Evolutionary conservation across 2,797 vertebrate genomes (phyloP).

Genomic region (Sebastes cheni): DNA sequence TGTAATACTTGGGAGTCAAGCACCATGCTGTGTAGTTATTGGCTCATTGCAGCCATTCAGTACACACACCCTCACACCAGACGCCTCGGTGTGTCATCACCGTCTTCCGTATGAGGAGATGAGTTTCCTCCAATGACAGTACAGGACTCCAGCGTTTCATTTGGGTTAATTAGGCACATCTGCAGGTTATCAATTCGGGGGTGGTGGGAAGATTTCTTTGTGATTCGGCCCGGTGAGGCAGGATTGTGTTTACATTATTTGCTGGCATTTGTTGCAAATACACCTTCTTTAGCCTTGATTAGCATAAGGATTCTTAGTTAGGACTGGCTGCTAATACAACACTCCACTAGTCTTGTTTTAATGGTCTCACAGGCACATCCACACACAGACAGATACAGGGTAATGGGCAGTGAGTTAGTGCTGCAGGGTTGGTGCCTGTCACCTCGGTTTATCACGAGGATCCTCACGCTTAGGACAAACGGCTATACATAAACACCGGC

Average conservation of each 20-base stretch:
- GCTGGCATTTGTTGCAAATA: slow-evolving; percentile 18
- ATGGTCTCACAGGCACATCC: slow-evolving; percentile 21
- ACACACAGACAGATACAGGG: slow-evolving; percentile 26
- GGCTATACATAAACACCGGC: slow-evolving; percentile 61
- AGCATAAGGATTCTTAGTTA: slow-evolving; percentile 48
- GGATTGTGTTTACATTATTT: not conserved
- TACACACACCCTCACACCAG: not conserved
- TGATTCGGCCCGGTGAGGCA: not conserved
- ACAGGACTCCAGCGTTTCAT: not conserved
- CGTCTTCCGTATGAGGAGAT: slow-evolving; percentile 35
- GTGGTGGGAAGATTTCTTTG: not conserved
- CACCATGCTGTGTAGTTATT: not conserved
- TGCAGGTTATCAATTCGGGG: not conserved
- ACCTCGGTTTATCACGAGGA: slow-evolving; percentile 68
- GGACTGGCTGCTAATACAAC: slow-evolving; percentile 42
- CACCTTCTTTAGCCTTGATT: slow-evolving; percentile 47
- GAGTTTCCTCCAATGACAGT: slow-evolving; percentile 37
- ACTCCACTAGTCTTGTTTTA: slow-evolving; percentile 43
- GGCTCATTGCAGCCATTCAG: not conserved
- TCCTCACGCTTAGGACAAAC: slow-evolving; percentile 62
- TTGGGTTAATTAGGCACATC: not conserved
- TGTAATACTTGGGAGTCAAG: slow-evolving; percentile 15
- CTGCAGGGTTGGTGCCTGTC: slow-evolving; percentile 57
- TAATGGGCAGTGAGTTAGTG: slow-evolving; percentile 66
- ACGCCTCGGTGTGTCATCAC: slow-evolving; percentile 11